Conservation (phyloP, 2,888 invertebrate species). For the Thysanoteuthis rhombus region DNA sequence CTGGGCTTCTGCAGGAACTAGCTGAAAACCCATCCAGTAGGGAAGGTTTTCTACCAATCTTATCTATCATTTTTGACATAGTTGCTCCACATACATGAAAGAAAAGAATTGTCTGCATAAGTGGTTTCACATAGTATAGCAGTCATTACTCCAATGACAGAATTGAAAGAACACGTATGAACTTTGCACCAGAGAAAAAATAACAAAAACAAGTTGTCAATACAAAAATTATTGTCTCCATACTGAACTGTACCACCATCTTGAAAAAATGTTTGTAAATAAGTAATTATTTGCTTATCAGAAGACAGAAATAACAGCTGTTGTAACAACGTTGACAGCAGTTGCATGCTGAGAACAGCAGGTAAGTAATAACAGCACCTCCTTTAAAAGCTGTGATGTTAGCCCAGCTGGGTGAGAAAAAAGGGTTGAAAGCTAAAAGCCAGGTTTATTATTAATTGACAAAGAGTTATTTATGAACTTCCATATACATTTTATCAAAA, state of each 20-base stretch:
- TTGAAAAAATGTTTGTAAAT: background rate
- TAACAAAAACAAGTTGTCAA: background rate
- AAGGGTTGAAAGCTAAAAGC: no score
- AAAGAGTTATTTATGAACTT: no score
- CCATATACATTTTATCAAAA: no score
- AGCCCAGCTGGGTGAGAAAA: background rate
- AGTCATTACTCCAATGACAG: background rate
- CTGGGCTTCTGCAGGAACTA: no score
- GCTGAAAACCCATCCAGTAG: no score
- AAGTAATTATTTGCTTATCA: background rate
- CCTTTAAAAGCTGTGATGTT: background rate
- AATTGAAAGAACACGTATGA: background rate
- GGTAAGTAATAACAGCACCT: background rate
- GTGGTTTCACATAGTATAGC: background rate
- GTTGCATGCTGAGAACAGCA: background rate
- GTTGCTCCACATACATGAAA: background rate
- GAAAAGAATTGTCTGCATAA: background rate
- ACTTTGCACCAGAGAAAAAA: background rate
- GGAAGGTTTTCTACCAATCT: no score
- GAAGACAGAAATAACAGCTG: background rate
- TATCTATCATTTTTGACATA: no score
- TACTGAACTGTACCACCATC: background rate
- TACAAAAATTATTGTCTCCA: background rate
- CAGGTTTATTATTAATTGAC: no score
- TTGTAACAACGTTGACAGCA: background rate